A percentile compares a stretch with the other conserved stretches of the same genome.
These are phyloP conservation scores for Morone saxatilis DNA, from an alignment of 2,113 vertebrate genomes.

Conservation along the genomic window DNA sequence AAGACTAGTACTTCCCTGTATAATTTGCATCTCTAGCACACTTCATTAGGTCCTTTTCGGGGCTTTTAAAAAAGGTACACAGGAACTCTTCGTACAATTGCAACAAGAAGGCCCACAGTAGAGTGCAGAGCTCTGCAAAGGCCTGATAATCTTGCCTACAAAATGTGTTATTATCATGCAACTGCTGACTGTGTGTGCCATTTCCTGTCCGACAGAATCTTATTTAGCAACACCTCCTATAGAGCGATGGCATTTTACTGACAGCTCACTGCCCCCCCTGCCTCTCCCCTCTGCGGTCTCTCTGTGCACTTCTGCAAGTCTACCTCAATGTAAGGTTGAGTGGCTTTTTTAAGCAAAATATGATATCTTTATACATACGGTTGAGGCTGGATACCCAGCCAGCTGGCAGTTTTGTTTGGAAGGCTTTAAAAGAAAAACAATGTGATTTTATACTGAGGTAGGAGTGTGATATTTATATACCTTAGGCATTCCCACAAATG, in stretches of 20 bases:
- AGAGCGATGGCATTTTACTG: conserved; percentile 58
- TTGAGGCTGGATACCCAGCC: not conserved
- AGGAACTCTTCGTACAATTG: conserved; percentile 10
- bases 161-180: conserved; percentile 47
- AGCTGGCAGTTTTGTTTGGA: not conserved
- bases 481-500: not conserved
- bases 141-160: conserved; percentile 41
- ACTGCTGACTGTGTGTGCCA: conserved; percentile 48
- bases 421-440: not conserved
- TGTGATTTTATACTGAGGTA: not conserved
- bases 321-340: not conserved
- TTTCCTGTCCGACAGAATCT: conserved; percentile 50
- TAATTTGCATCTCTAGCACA: conserved; percentile 3
- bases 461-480: not conserved
- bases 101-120: conserved; percentile 17
- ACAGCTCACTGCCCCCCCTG: conserved; percentile 34
- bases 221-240: conserved; percentile 48
- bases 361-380: not conserved
- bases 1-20: not conserved
- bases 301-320: conserved; percentile 10
- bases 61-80: not conserved
- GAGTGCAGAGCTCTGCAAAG: conserved; percentile 40
- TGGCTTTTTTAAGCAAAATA: conserved; percentile 4
- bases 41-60: not conserved
- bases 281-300: conserved; percentile 6